Conservation (phyloP, 2,113 vertebrate species). For the Cyphomyrus plagiostoma region DNA sequence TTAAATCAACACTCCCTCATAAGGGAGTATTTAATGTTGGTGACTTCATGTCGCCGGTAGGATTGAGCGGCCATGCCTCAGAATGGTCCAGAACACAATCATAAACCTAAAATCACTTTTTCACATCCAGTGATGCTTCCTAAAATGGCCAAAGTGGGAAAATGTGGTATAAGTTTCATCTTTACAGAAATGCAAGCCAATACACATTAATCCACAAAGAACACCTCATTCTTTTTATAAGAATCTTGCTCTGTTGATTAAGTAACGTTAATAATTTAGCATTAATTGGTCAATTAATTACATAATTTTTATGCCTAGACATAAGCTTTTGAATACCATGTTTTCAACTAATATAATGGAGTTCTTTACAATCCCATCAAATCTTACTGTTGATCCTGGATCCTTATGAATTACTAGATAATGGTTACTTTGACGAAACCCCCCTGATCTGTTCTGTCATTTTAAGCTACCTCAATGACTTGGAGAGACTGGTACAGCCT, state of each 20-base stretch:
- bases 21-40: background rate
- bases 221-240: background rate
- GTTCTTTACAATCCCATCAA: background rate
- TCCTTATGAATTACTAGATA: background rate
- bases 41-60: background rate
- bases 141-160: background rate
- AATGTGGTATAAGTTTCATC: background rate
- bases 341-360: background rate
- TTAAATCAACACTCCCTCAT: background rate
- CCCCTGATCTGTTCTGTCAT: background rate
- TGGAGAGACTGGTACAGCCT: conserved; percentile 79
- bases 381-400: background rate
- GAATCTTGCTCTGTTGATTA: background rate
- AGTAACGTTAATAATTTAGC: background rate
- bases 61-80: background rate
- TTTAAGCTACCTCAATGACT: conserved; percentile 81
- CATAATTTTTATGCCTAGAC: background rate
- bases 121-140: background rate
- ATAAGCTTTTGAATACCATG: background rate
- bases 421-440: background rate
- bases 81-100: background rate
- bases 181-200: background rate
- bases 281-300: background rate
- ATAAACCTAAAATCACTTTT: background rate
- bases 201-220: background rate